Base-by-base conservation (phyloP, 1,140 invertebrate genomes). In the Galendromus occidentalis region DNA sequence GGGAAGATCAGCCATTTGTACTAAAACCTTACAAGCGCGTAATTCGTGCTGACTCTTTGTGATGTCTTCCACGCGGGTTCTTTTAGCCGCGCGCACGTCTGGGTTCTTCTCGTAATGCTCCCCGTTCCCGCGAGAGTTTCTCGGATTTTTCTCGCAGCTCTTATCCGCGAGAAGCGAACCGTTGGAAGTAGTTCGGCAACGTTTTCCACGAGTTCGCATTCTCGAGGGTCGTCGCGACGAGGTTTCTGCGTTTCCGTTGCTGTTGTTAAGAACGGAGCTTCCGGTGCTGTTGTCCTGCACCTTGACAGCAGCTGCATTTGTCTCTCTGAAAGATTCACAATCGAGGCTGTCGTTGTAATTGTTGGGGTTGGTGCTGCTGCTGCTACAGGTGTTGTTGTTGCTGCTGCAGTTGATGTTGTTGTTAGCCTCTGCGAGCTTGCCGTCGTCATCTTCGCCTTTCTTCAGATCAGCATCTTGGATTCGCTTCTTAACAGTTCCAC, bases 1-100 rank as follows among this genome's bases (percentile, higher is more conserved):
- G 17, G 51, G 51, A 29, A 59, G 22, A 59, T 59, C 51, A 25
- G 51, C 51, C 22, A 59, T 59, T 59, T 59, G 51, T 25, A 59
- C 51, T 14, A 59, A 25, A 14, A 59, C 51, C 51, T 59, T 59
- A 33, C 51, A 59, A 29, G 25, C 51, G 51, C 51, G 51, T 22
- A 59, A 33, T 14, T 59, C 51, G 33, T 29, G 14, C 14, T 59
- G 51, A 59, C 51, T 25, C 20, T 25, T 33, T 6, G 25, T 14
- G 5, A 22, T 22, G 6, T 59, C 51, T 14, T 59, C 51, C 51
- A 59, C 14, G 25, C 14, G 25, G 51, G 33, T 6, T 39, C 51
- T 25, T 22, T 59, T 59, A 14, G 51, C 2, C 1, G 14, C 20
- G 14, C 51, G 51, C 51, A 39, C 33, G 33, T 39, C 33, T 6